Base-by-base conservation (phyloP, 2,113 vertebrate genomes). In the Etheostoma spectabile region DNA sequence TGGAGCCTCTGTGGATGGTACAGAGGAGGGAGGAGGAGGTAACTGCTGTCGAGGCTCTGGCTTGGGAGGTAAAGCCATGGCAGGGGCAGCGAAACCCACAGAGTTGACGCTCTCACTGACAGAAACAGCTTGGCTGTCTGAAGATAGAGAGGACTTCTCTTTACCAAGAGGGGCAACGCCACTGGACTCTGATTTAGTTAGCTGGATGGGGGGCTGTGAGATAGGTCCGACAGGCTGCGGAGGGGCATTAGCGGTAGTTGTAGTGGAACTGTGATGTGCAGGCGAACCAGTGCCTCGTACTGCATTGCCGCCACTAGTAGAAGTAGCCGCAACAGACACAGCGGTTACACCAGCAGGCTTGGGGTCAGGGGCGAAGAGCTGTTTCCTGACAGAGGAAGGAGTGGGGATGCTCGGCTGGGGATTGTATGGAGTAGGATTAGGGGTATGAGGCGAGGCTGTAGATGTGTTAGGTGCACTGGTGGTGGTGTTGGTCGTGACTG, bases 301-400 rank as follows among this genome's bases (percentile, higher is more conserved):
- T 61, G 90, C 82, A 48, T 81, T 91, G 56, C 73, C 66, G 73
- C 87, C 94, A 80, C 94, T 97, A 48, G 96, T 93, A 22, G 95
- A 93, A 56, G 96, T 93, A 2, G 94, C 93, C 14, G 96, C 79
- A 2, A 94, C 84, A 33, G 95, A 89, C 56, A 93, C 89, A 87
- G 94, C 59, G 90, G 95, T 0, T 95, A 95, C 75, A 6, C 86
- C 86, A 1, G 81, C 48, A 5, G 89, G 80, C 88, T 98, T 99
- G 86, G 96, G 94, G 75, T 98, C 96, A 0, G 96, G 94, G 51
- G 96, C 92, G 52, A 99, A 99, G 76, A 99, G 93, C 94, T 99
- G 97, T 92, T 99, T 99, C 80, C 97, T 95, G 90, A 96, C 97
- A 0, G 98, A 97, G 21, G 97, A 98, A 69, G 97, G 96, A 70